These are phyloP conservation scores for Hylia prasina DNA, from an alignment of 2,113 vertebrate genomes.

Conservation along the genomic window DNA sequence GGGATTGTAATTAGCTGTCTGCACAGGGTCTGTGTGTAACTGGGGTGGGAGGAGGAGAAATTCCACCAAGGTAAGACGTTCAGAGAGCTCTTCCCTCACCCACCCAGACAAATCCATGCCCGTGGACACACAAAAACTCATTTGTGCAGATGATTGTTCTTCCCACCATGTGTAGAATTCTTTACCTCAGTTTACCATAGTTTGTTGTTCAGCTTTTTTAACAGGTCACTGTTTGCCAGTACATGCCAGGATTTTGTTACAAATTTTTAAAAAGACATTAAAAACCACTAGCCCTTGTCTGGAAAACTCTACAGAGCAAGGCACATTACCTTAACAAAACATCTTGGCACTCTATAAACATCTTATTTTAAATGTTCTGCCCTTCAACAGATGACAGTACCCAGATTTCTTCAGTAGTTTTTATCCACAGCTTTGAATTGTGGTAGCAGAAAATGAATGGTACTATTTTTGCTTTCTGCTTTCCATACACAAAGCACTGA, in stretches of 20 bases:
- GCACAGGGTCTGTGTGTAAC: not conserved
- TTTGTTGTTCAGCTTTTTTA: not conserved
- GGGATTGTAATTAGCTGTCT: not conserved
- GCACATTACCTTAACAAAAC: not conserved
- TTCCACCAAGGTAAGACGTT: not conserved
- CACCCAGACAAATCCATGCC: accelerated
- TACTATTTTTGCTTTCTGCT: not conserved
- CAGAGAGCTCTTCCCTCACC: not conserved
- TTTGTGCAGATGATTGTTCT: accelerated
- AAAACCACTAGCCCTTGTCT: not conserved
- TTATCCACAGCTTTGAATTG: not conserved
- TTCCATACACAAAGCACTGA: not conserved
- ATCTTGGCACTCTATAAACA: not conserved
- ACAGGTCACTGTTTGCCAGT: not conserved
- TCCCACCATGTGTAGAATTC: accelerated
- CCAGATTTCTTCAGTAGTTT: not conserved
- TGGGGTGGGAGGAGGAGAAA: not conserved
- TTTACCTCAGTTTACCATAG: not conserved
- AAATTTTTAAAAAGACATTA: not conserved
- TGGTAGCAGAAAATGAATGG: not conserved
- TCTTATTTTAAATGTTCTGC: not conserved
- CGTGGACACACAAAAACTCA: accelerated
- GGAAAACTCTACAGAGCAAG: not conserved
- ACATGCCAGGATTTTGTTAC: not conserved
- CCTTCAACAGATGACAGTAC: not conserved